Evolutionary conservation across 1,140 invertebrate genomes (phyloP).

Genomic region (Drosophila repleta): DNA sequence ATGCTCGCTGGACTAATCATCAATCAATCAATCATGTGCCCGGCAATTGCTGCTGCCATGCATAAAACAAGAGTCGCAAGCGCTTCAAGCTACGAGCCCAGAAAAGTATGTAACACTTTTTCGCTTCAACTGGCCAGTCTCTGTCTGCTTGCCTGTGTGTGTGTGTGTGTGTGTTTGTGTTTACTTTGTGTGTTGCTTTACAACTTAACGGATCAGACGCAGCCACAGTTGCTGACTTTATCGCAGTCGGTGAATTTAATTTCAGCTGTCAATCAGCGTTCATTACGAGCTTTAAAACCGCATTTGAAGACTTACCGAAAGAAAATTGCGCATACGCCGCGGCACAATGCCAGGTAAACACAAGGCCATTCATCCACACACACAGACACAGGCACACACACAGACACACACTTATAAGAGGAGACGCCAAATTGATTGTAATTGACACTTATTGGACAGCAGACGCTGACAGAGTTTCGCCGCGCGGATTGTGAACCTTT

Average conservation of each 20-base stretch:
- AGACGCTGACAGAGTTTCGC: constrained; percentile 47
- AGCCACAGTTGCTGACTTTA: constrained; percentile 10
- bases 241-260: constrained; percentile 41
- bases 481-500: constrained; percentile 27
- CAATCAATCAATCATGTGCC: constrained; percentile 73
- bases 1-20: constrained; percentile 53
- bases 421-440: constrained; percentile 62
- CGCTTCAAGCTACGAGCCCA: constrained; percentile 35
- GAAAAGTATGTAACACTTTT: constrained; percentile 39
- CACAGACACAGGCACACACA: neutral
- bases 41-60: constrained; percentile 42
- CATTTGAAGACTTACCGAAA: constrained; percentile 28
- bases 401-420: constrained; percentile 39
- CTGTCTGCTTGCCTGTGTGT: constrained; percentile 24
- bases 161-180: constrained; percentile 17
- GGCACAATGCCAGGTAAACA: constrained; percentile 30
- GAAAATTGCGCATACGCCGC: constrained; percentile 46
- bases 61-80: constrained; percentile 51
- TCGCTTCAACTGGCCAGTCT: constrained; percentile 27
- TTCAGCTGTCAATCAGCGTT: constrained; percentile 60
- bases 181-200: constrained; percentile 16
- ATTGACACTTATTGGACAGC: constrained; percentile 70
- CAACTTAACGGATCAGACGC: constrained; percentile 18
- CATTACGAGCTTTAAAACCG: constrained; percentile 50
- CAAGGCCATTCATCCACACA: constrained; percentile 12